These are phyloP conservation scores for Solen grandis DNA, from an alignment of 1,140 invertebrate species.

Conservation along the genomic window DNA sequence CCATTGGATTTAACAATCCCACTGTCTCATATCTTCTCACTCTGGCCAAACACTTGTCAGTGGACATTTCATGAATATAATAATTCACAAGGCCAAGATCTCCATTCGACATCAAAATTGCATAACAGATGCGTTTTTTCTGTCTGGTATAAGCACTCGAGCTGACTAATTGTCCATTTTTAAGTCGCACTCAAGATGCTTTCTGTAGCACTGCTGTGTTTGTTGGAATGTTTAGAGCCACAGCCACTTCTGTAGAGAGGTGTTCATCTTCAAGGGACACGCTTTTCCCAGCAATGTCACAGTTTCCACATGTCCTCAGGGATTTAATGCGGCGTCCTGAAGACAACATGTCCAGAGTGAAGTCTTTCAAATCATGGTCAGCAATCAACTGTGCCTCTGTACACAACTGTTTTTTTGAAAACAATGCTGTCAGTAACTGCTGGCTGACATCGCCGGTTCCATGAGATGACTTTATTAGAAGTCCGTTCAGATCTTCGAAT, in stretches of 20 bases:
- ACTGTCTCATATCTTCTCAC: background rate
- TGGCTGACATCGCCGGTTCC: slow-evolving; percentile 33
- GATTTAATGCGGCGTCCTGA: background rate
- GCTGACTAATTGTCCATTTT: background rate
- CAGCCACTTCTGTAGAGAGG: background rate
- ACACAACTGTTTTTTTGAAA: background rate
- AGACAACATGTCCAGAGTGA: background rate
- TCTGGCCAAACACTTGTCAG: background rate
- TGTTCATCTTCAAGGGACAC: background rate
- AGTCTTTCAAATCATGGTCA: background rate
- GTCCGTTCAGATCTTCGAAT: slow-evolving; percentile 30
- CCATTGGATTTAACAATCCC: background rate
- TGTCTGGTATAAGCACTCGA: background rate
- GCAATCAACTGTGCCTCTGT: background rate
- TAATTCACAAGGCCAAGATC: background rate
- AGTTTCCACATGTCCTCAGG: background rate
- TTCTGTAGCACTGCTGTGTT: background rate
- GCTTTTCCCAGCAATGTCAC: background rate
- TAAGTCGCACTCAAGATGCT: background rate
- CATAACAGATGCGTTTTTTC: background rate
- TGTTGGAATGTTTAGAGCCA: background rate
- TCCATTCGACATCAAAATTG: background rate
- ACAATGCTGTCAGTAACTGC: background rate
- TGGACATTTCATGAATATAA: slow-evolving; percentile 2
- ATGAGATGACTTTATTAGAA: background rate